These are phyloP conservation scores for Pycnomerus fuliginosus DNA, from an alignment of 2,888 invertebrate species.

Conservation along the genomic window DNA sequence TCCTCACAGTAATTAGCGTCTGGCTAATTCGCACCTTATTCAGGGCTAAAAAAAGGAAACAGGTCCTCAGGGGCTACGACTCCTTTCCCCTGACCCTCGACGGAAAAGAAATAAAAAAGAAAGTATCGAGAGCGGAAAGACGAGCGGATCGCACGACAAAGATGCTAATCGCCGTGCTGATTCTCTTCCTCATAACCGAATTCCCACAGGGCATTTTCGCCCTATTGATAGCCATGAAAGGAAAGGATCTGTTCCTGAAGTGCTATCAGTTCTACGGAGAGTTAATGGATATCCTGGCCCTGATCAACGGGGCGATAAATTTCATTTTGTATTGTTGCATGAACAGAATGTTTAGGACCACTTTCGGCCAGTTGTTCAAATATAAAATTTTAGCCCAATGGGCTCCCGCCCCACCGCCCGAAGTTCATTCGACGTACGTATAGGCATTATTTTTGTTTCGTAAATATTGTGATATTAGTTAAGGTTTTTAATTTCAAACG, in stretches of 20 bases:
- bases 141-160: constrained; percentile 85
- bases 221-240: constrained; percentile 63
- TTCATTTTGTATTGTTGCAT: constrained; percentile 92
- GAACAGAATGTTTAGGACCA: constrained; percentile 88
- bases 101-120: constrained; percentile 40
- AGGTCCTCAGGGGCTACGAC: constrained; percentile 66
- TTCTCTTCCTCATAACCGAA: constrained; percentile 86
- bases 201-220: constrained; percentile 69
- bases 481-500: constrained; percentile 6
- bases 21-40: constrained; percentile 73
- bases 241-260: constrained; percentile 71
- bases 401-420: constrained; percentile 61
- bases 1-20: constrained; percentile 70
- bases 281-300: constrained; percentile 84
- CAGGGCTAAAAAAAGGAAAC: constrained; percentile 72
- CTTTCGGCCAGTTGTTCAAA: constrained; percentile 71
- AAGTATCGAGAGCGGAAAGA: constrained; percentile 64
- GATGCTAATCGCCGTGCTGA: constrained; percentile 83
- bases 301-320: constrained; percentile 89
- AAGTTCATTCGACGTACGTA: constrained; percentile 66
- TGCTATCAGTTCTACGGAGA: constrained; percentile 84
- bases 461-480: constrained; percentile 9
- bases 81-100: constrained; percentile 53
- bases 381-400: constrained; percentile 64
- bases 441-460: too few species aligned